Conservation (phyloP, 2,888 invertebrate species). For the Harpalus rufipes region DNA sequence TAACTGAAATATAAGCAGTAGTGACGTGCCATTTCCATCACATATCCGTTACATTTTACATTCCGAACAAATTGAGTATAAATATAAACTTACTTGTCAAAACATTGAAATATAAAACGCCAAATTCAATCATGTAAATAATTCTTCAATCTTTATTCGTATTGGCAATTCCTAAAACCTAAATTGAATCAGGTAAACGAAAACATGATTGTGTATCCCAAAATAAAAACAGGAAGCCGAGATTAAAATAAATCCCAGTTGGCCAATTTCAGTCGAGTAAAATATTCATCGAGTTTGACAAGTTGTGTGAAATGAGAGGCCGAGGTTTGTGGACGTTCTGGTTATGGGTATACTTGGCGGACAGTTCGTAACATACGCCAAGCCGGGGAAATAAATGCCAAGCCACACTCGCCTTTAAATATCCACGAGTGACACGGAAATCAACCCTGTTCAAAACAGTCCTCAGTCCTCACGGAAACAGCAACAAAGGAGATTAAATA, state of each 20-base stretch:
- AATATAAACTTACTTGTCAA: neutral
- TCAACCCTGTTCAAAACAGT: neutral
- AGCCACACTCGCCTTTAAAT: conserved; percentile 29
- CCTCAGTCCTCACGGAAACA: neutral
- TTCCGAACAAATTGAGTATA: neutral
- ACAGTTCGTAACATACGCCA: conserved; percentile 64
- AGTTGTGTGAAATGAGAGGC: conserved; percentile 19
- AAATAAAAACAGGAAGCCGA: neutral
- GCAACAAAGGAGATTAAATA: neutral
- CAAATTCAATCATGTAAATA: neutral
- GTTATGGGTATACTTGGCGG: conserved; percentile 63
- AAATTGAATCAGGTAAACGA: neutral
- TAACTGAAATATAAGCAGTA: neutral
- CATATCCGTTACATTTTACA: conserved; percentile 3
- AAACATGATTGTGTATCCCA: neutral
- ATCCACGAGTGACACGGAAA: conserved; percentile 16
- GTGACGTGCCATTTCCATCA: neutral
- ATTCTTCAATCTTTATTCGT: neutral
- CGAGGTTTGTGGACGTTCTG: conserved; percentile 31
- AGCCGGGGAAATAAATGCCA: conserved; percentile 51
- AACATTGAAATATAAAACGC: neutral
- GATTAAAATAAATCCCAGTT: conserved; percentile 25
- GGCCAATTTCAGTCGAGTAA: conserved; percentile 9
- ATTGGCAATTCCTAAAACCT: neutral
- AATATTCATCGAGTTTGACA: conserved; percentile 18